Base-by-base conservation (phyloP, 2,797 vertebrate genomes). In the Acridotheres tristis region DNA sequence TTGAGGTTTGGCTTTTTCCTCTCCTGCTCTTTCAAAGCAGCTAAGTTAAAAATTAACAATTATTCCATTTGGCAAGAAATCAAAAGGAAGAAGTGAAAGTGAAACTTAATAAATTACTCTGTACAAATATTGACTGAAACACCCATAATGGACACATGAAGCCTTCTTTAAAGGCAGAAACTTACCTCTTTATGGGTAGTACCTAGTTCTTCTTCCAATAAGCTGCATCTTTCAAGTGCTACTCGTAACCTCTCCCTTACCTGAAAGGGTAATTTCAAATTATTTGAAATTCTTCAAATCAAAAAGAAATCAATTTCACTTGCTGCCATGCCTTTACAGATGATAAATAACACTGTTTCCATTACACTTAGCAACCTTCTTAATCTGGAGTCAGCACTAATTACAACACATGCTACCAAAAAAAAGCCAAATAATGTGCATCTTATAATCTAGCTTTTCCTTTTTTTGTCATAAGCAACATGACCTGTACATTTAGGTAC, bases 151-250 rank as follows among this genome's bases (percentile, higher is more conserved):
- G 26, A 84, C 9, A 71, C 16, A 23, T 3, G 20, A 81, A 50
- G 36, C 32, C 8, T 30, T 26, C 2, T 65, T 83, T 89, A 20
- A 48, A 66, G 53, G 43, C 27, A 67, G 17, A 40, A 65, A 90
- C 98, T 91, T 94, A 99, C 99, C 98, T 99, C 99, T 97, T 99
- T 99, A 96, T 99, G 99, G 1, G 99, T 98, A 65, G 98, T 97
- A 38, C 98, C 98, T 73, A 99, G 96, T 90, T 99, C 99, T 81
- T 99, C 99, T 95, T 99, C 99, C 95, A 99, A 94, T 4, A 98
- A 97, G n/a, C 99, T 99, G 96, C 99, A 99, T 96, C 99, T 98
- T 96, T 99, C 99, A 95, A 99, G 97, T 57, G 99, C 99, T 45
- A 99, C 99, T 32, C 99, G 99, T 51, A 99, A 97, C 57, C 99